Evolutionary conservation across 2,113 vertebrate genomes (phyloP).

Genomic region (Cochlearius cochlearius): DNA sequence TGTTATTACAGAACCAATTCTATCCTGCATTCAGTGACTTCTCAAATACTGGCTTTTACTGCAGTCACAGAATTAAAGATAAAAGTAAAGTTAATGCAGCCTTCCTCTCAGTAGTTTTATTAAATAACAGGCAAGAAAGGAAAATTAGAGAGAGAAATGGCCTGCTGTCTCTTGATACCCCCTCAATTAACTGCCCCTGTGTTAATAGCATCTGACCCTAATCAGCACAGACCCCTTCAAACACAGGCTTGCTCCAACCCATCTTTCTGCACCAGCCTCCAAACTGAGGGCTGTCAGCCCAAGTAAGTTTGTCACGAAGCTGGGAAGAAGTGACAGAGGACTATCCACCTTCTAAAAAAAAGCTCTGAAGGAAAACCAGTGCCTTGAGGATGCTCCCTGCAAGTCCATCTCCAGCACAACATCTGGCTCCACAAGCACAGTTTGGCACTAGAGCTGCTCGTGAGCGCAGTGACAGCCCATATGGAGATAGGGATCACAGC

Average conservation of each 20-base stretch:
- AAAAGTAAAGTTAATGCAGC: background rate
- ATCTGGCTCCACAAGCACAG: background rate
- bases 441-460: background rate
- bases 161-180: background rate
- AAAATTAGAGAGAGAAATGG: background rate
- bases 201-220: background rate
- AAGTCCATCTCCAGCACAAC: background rate
- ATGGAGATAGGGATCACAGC: rapidly evolving
- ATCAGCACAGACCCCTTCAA: background rate
- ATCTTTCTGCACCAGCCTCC: background rate
- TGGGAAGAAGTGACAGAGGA: background rate
- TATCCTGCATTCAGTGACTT: background rate
- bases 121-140: background rate
- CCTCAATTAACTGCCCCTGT: background rate
- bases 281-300: background rate
- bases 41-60: background rate
- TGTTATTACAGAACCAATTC: constrained; percentile 25
- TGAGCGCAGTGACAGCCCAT: rapidly evolving
- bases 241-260: background rate
- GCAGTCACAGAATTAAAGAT: constrained; percentile 16
- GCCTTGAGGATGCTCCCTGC: background rate
- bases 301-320: background rate
- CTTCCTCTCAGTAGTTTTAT: background rate
- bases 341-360: background rate
- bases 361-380: background rate